phyloP scores from a whole-genome alignment of 2,888 invertebrate genomes.

The Lasioglossum malachurum region DNA sequence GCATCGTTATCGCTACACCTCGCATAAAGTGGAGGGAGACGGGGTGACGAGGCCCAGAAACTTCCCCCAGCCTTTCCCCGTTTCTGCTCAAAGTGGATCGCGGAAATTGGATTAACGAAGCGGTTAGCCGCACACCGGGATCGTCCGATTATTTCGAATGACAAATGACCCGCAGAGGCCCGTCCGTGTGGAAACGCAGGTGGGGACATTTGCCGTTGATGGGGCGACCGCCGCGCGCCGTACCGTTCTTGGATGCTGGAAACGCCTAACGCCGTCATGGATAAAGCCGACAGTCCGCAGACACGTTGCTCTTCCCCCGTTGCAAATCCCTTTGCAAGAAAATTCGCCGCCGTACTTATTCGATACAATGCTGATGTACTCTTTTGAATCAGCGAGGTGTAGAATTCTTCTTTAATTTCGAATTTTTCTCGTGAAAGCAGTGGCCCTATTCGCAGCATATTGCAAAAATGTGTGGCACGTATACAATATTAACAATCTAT shows the following conservation, averaged over 20 bases:
- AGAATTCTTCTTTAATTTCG: not conserved
- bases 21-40: not conserved
- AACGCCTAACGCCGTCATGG: conserved; percentile 25
- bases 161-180: conserved; percentile 70
- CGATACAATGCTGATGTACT: not conserved
- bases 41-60: conserved; percentile 10
- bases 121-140: conserved; percentile 71
- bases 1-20: not conserved
- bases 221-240: conserved; percentile 45
- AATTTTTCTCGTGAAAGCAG: not conserved
- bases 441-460: not conserved
- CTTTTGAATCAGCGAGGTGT: too few species aligned
- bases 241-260: conserved; percentile 35
- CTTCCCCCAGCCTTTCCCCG: conserved; percentile 31
- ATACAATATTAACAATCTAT: conserved; percentile 40
- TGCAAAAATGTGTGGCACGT: not conserved
- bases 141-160: conserved; percentile 74
- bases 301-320: not conserved
- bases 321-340: not conserved
- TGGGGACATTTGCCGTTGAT: conserved; percentile 44
- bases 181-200: conserved; percentile 40
- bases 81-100: conserved; percentile 52
- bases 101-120: conserved; percentile 77
- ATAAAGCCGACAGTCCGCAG: conserved; percentile 7
- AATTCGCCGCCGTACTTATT: not conserved